Base-by-base conservation (phyloP, 2,797 vertebrate species). In the Neoniphon sammara region DNA sequence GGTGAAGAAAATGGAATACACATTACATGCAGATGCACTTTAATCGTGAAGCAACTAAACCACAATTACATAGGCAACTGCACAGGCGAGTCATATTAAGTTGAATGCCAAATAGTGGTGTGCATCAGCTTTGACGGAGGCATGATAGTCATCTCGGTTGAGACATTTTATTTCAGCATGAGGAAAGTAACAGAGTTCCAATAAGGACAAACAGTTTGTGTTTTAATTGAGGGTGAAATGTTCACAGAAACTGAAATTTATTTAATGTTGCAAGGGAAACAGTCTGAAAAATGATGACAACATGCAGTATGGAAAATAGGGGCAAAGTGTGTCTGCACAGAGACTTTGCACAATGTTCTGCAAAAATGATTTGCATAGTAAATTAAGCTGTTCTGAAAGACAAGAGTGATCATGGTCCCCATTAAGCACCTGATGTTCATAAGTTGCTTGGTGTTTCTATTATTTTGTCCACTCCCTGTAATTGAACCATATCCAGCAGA, bases 401-500 rank as follows among this genome's bases (percentile, higher is more conserved):
- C 52, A 30, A 12, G 17, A 0, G 7, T 74, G 23, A 11, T 11
- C 36, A 9, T 14, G 9, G 9, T 39, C 36, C 36, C 12, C 12
- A 2, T 39, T 39, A 12, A 2, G 36, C 12, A 11, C 36, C 71
- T 55, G 5, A 31, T 15, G 47, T 44, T 75, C 31, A 62, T 21
- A 18, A 31, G 57, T 11, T 34, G 31, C 7, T 7, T 14, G 36
- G 14, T 46, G 56, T 74, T 82, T 82, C 57, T 58, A 5, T 50
- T 65, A 36, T 66, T 77, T 64, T 77, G 12, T 46, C 39, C 17
- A 0, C 66, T 12, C 69, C 60, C 70, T 54, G 20, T 59, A 6
- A 15, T 49, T 39, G 1, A 49, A 57, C 18, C 59, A 49, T 39
- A 64, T 85, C 52, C 54, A 88, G 67, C 91, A 96, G 95, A 93